These are phyloP conservation scores for Boulengeromyrus knoepffleri DNA, from an alignment of 2,113 vertebrate genomes.

Conservation along the genomic window DNA sequence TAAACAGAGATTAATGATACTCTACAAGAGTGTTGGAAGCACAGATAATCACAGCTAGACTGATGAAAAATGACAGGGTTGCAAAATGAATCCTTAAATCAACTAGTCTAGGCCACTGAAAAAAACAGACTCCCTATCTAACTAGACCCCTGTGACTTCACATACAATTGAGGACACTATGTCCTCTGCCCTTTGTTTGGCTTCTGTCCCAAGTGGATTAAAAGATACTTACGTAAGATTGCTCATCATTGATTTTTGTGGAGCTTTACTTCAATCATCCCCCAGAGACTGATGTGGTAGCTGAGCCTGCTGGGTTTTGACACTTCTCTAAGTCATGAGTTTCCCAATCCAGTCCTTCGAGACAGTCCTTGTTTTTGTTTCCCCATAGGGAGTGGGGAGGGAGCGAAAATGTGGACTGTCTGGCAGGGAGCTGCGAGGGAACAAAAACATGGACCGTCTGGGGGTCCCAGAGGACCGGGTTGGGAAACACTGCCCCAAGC, in stretches of 20 bases:
- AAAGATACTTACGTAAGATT: neutral
- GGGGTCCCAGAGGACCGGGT: neutral
- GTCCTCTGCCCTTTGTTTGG: neutral
- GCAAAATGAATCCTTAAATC: neutral
- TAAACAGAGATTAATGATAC: slow-evolving; percentile 1
- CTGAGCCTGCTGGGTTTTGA: neutral
- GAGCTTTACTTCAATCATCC: neutral
- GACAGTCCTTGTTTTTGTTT: neutral
- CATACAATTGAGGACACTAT: neutral
- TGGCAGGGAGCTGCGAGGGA: neutral
- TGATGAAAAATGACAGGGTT: neutral
- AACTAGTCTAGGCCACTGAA: neutral
- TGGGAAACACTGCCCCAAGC: neutral
- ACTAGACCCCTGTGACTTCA: neutral
- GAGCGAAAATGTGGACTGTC: neutral
- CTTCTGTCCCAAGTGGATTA: neutral
- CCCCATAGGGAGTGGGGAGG: neutral
- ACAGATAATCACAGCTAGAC: neutral
- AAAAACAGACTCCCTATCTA: neutral
- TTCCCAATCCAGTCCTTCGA: neutral
- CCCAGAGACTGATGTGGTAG: neutral
- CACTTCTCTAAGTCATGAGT: neutral
- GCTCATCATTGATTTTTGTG: neutral
- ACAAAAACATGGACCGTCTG: neutral
- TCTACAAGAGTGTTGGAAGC: neutral